These are phyloP conservation scores for Apodemus agrarius DNA, from an alignment of 2,797 vertebrate genomes.

Conservation along the genomic window DNA sequence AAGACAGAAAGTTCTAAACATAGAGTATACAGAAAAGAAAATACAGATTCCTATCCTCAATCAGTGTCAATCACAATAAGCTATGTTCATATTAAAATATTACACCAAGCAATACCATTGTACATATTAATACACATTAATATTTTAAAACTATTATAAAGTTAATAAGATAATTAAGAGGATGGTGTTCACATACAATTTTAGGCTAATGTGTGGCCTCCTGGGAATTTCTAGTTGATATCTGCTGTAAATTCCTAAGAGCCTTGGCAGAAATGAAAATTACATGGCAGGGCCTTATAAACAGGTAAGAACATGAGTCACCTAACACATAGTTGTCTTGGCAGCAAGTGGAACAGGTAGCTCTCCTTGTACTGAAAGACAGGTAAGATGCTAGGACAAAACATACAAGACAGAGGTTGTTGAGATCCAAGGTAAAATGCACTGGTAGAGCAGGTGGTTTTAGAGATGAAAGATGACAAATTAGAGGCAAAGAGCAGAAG, in stretches of 20 bases:
- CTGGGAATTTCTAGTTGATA: not conserved
- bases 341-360: not conserved
- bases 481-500: not conserved
- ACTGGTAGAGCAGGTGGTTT: not conserved
- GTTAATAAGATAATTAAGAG: constrained; percentile 5
- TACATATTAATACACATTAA: not conserved
- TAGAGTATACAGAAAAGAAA: not conserved
- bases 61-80: not conserved
- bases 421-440: not conserved
- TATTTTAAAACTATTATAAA: constrained; percentile 28
- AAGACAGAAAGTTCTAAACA: not conserved
- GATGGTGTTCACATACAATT: not conserved
- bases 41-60: not conserved
- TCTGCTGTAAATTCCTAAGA: not conserved
- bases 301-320: not conserved
- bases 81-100: not conserved
- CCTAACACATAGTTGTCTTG: not conserved
- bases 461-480: not conserved
- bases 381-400: constrained; percentile 42
- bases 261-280: not conserved
- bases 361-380: not conserved
- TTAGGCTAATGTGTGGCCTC: not conserved
- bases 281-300: not conserved
- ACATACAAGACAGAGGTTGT: not conserved
- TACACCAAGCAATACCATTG: no score